A percentile compares a stretch with the other conserved stretches of the same genome.
Conservation (phyloP, 2,888 invertebrate species). For the Scelioninae gen. 2 region DNA sequence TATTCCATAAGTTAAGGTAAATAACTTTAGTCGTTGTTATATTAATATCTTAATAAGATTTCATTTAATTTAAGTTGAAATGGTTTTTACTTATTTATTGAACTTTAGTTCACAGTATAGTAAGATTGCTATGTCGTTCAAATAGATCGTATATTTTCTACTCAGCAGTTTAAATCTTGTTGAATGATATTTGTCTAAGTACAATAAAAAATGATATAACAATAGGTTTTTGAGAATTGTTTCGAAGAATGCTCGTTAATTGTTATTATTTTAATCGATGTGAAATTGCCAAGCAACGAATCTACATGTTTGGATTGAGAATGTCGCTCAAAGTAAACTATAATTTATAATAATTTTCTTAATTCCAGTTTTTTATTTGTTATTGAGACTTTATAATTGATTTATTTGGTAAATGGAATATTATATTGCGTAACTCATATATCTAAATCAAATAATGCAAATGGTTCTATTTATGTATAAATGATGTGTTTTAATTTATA, state of each 20-base stretch:
- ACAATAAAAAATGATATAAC: neutral
- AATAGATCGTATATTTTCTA: neutral
- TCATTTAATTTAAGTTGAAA: neutral
- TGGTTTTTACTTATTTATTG: neutral
- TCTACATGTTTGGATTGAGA: constrained; percentile 60
- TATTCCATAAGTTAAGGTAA: constrained; percentile 40
- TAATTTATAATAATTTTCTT: too few species aligned
- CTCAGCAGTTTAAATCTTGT: neutral
- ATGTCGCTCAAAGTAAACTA: too few species aligned
- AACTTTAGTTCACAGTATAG: neutral
- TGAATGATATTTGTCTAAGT: neutral
- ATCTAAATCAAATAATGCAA: too few species aligned
- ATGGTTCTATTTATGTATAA: too few species aligned
- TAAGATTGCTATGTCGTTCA: neutral
- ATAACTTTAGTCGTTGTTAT: constrained; percentile 29
- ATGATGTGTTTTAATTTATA: too few species aligned
- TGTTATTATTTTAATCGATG: neutral
- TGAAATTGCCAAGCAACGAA: constrained; percentile 53
- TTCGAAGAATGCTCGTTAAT: neutral
- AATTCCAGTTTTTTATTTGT: constrained; percentile 34
- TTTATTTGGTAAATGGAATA: too few species aligned
- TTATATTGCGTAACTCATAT: too few species aligned
- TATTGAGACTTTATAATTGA: too few species aligned
- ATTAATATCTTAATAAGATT: constrained; percentile 3
- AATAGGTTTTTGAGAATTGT: neutral